Conservation (phyloP, 1,140 invertebrate genomes). For the Brachionus plicatilis region DNA sequence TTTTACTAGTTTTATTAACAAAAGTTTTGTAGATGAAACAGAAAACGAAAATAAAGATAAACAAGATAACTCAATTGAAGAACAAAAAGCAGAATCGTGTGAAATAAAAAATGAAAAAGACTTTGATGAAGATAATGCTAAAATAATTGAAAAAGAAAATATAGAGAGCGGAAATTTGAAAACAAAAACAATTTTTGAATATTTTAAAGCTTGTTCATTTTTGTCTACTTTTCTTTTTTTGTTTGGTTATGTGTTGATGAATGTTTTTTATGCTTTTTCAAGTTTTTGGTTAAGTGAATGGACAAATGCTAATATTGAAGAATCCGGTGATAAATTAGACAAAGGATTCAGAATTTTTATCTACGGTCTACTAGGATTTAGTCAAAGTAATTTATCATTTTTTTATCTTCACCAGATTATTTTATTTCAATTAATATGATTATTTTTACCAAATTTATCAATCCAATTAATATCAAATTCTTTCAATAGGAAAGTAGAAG, state of each 20-base stretch:
- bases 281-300: conserved; percentile 38
- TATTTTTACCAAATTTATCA: no score
- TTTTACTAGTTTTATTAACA: neutral
- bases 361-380: conserved; percentile 43
- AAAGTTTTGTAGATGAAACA: neutral
- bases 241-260: neutral
- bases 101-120: neutral
- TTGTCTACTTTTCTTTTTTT: neutral
- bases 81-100: no score
- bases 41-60: neutral
- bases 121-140: neutral
- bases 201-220: conserved; percentile 4
- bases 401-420: no score
- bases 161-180: neutral
- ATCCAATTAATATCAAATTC: no score
- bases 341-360: conserved; percentile 43
- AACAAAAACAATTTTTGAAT: neutral
- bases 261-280: neutral
- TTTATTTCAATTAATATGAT: no score
- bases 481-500: no score
- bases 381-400: neutral
- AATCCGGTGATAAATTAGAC: neutral
- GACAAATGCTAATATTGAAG: neutral
- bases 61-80: no score
- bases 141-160: conserved; percentile 38